These are phyloP conservation scores for Machimus rusticus DNA, from an alignment of 2,888 invertebrate species.

Conservation along the genomic window DNA sequence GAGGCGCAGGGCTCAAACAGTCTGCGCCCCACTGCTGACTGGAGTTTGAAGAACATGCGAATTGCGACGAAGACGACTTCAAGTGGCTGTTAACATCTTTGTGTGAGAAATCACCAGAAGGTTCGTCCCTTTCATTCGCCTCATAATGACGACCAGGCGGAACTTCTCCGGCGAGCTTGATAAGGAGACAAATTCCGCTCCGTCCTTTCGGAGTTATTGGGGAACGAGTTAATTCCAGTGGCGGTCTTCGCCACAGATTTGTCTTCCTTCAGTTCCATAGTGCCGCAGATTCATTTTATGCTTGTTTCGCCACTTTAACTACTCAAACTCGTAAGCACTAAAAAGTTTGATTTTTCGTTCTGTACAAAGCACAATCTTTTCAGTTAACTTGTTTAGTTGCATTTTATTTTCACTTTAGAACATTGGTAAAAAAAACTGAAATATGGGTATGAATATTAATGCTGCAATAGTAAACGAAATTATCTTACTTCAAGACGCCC, in stretches of 20 bases:
- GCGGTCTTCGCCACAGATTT: not conserved
- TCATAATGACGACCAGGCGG: not conserved
- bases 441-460: not conserved
- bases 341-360: not conserved
- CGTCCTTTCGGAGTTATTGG: not conserved
- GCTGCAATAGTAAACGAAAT: too few species aligned
- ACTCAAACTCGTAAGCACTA: not conserved
- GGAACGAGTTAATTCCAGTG: not conserved
- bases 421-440: not conserved
- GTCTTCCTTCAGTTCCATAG: not conserved
- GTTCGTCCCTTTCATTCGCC: not conserved
- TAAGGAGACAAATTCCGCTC: not conserved
- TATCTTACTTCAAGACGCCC: too few species aligned
- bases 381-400: not conserved
- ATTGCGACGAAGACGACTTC: not conserved
- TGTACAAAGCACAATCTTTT: not conserved
- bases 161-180: not conserved
- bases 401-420: not conserved
- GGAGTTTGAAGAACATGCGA: slow-evolving; percentile 17
- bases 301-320: not conserved
- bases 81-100: slow-evolving; percentile 8
- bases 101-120: not conserved
- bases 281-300: not conserved
- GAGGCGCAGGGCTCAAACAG: not conserved
- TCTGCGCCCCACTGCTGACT: not conserved